phyloP scores from a whole-genome alignment of 2,113 vertebrate species.

The Neolamprologus falcicula region DNA sequence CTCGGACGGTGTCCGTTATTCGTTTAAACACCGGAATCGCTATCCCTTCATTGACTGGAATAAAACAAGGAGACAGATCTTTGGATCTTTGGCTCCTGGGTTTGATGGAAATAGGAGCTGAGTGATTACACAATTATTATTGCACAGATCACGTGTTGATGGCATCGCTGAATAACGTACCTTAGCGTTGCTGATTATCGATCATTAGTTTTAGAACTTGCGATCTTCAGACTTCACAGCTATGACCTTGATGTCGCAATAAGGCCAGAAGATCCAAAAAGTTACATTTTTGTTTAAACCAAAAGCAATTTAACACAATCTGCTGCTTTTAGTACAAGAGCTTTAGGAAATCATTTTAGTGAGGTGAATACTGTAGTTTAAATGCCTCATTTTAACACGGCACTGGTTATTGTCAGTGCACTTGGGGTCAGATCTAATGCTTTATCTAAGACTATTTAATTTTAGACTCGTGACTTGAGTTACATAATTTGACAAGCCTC shows the following conservation, averaged over 20 bases:
- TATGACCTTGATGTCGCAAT: constrained; percentile 26
- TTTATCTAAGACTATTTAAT: neutral
- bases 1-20: neutral
- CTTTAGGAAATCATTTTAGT: neutral
- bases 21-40: neutral
- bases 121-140: neutral
- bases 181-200: constrained; percentile 39
- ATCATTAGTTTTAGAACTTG: constrained; percentile 42
- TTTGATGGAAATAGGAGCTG: neutral
- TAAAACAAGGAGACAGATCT: neutral
- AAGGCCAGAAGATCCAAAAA: constrained; percentile 2
- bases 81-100: neutral
- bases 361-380: neutral
- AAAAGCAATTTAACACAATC: neutral
- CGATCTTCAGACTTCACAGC: constrained; percentile 38
- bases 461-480: neutral
- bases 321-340: neutral
- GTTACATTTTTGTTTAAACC: neutral
- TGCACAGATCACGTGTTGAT: neutral
- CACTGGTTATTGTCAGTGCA: neutral
- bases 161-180: constrained; percentile 22
- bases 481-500: neutral
- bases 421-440: neutral
- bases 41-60: neutral
- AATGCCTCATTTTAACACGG: neutral